Base-by-base conservation (phyloP, 2,113 vertebrate species). In the Rhipidura dahli region DNA sequence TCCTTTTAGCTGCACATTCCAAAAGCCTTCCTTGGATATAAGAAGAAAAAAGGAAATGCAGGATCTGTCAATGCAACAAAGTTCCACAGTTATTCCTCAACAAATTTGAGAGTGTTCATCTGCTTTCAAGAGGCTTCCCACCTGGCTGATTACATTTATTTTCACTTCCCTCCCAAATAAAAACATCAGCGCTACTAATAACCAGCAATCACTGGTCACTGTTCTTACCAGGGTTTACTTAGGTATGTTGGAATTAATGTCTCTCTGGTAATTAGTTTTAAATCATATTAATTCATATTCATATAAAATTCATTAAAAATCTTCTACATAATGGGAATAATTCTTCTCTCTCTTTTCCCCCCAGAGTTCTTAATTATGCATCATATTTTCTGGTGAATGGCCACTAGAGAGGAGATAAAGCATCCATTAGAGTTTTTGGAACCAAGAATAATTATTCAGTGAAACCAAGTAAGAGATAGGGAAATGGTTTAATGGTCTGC, bases 351-450 rank as follows among this genome's bases (percentile, higher is more conserved):
- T 72, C 71, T 65, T 68, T 39, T 3, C 16, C 35, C 73, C 63
- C 27, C 37, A 15, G 72, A 87, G 61, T 87, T 87, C 75, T 87
- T 85, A 96, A 96, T 96, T 93, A 91, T 68, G 42, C 11, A 4
- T 87, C 90, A 72, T 94, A 89, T 96, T 96, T 97, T 92, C 87
- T 93, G 83, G 77, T 89, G 78, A 91, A 79, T 21, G 9, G 53
- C 73, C 84, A 89, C 81, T 85, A 69, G 70, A 93, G 93, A 89
- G 94, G 54, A 95, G 78, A 95, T 83, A 89, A 96, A 95, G 66
- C 49, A 83, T 91, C 78, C 42, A 50, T 87, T 85, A 79, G 57
- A 72, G 70, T 18, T 92, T 83, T 92, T 87, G 89, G 73, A 95
- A 97, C 61, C 18, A 78, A 87, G 75, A 81, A 68, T 66, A 89